These are phyloP conservation scores for Crocidura indochinensis DNA, from an alignment of 2,797 vertebrate species.

Conservation along the genomic window DNA sequence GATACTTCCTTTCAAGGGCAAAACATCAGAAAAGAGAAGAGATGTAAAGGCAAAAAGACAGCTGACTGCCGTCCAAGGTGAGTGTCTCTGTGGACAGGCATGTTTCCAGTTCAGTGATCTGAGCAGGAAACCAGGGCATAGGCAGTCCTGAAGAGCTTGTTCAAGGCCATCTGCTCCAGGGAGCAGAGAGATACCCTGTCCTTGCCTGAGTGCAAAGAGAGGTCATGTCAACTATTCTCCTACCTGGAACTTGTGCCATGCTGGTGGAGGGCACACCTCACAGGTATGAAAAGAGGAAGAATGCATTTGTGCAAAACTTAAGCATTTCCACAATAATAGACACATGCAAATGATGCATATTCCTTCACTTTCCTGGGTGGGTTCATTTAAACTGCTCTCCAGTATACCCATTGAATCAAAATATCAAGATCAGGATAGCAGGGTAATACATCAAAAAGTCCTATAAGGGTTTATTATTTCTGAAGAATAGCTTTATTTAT, in stretches of 20 bases:
- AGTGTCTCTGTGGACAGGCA: conserved; percentile 71
- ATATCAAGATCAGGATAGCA: background rate
- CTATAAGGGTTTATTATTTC: conserved; percentile 37
- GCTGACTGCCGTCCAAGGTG: conserved; percentile 38
- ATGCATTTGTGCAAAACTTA: background rate
- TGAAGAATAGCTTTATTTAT: background rate
- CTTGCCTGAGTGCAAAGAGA: conserved; percentile 56
- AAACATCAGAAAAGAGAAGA: conserved; percentile 68
- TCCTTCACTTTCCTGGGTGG: conserved; percentile 13
- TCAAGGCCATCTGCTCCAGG: conserved; percentile 80
- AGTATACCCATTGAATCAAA: background rate
- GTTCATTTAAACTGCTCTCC: conserved; percentile 23
- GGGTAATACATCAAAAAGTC: conserved; percentile 11
- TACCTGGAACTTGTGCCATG: conserved; percentile 68
- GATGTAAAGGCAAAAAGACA: conserved; percentile 67
- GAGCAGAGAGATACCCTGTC: conserved; percentile 78
- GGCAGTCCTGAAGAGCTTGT: conserved; percentile 71
- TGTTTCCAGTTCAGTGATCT: conserved; percentile 77
- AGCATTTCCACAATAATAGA: background rate
- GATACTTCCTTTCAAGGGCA: conserved; percentile 71
- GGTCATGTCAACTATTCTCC: conserved; percentile 58
- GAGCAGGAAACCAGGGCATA: conserved; percentile 66
- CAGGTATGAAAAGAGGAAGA: background rate
- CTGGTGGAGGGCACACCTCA: background rate
- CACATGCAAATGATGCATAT: background rate